Evolutionary conservation across 2,113 vertebrate species (phyloP), one percentile per base, ranked within the genome.

Genomic region (Dipodomys spectabilis): DNA sequence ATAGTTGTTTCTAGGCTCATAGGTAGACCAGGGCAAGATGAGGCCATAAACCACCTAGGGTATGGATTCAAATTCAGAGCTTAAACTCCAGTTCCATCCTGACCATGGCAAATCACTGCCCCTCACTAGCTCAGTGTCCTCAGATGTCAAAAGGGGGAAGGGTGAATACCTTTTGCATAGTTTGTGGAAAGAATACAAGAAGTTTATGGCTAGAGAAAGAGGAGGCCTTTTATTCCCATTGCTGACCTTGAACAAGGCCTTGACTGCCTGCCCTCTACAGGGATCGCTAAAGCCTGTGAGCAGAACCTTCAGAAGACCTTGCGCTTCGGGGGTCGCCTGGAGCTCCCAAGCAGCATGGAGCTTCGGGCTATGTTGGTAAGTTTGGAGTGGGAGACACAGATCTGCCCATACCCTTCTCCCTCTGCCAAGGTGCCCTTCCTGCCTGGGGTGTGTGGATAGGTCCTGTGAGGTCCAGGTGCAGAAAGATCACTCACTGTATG

Each of bases 301-400:
- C 99, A 99, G 95, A 99, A 99, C 93, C 97, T 99, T 85, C 98
- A 96, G 97, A 99, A 99, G 96, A 99, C 99, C 0, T 98, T 99
- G 94, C 98, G 98, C 95, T 99, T 98, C 0, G 99, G 99, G 0
- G 99, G 99, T 39, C 99, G 99, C 0, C 93, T 97, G 13, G 98
- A 99, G 96, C 97, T 98, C 93, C 99, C 99, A 57, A 99, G 98
- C 97, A 98, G 90, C 96, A 99, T 98, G 98, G 99, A 99, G 92
- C 98, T 99, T 28, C 99, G 98, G 96, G 99, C 99, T 88, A 99
- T 99, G 98, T 97, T 99, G 99, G 99, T 99, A 79, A 98, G 99
- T 88, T 0, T 15, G 5, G 18, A 16, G 13, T 19, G 16, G 67
- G 27, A 13, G 53, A 57, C 53, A 57, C 15, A 18, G 53, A 4